Evolutionary conservation across 1,140 invertebrate species (phyloP), one percentile per base, ranked within the genome.

Genomic region (Druon quercuslanigerum): DNA sequence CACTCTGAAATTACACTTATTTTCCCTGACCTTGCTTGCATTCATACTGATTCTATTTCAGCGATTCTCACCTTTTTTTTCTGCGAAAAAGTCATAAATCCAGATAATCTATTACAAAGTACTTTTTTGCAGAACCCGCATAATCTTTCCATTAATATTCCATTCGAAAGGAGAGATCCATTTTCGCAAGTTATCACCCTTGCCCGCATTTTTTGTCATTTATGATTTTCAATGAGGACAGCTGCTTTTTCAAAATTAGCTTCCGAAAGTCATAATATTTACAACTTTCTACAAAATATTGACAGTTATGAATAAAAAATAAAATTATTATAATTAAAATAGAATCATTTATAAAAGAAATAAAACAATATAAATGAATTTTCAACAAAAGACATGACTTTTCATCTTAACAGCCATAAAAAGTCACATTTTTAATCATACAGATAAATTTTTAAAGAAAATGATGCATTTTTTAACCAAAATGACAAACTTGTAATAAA

Each of bases 41-140:
- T 66, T 40, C 33, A 40, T 13, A 8, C n/a, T 66, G 33, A 66
- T 66, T 14, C 40, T 40, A 8, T n/a, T 33, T 40, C 40, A 46
- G 7, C 13, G 3, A 40, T 66, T 66, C 6, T 1, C 40, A 40
- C 3, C 46, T 66, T 7, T 66, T 7, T 12, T 17, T 56, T 56
- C 20, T 9, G 17, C 25, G 25, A n/a, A 40, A 66, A 14, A 46
- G 13, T 66, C 12, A 66, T 66, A 25, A n/a, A 33, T 33, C 13
- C 5, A 40, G 14, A 6, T 12, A 33, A 40, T 6, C 13, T 19
- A 66, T 46, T n/a, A 46, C 11, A 9, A 46, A 8, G 40, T 46
- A 11, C 40, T 46, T 46, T 46, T 46, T 11, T 46, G 9, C 40
- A 11, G 17, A 19, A 50, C 74, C 71, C 73, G 73, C 75, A 82